Percentiles rank a stretch among this genome's conserved stretches.
Evolutionary conservation across 1,140 invertebrate genomes (phyloP).

Genomic region (Cydia fagiglandana): DNA sequence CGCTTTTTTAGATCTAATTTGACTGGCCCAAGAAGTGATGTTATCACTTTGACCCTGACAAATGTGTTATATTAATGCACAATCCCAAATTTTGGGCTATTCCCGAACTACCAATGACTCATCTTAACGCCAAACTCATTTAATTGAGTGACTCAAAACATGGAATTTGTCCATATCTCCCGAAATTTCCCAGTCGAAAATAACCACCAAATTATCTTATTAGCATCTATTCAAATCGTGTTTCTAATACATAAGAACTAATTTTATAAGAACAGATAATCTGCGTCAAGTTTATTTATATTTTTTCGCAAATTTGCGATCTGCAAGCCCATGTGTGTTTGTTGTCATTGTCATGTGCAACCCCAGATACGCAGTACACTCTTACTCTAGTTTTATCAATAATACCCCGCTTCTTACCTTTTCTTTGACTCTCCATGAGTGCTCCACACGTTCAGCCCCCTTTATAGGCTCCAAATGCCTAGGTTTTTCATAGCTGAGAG

Average conservation of each 20-base stretch:
- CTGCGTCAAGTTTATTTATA: slow-evolving; percentile 1
- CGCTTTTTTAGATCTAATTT: too few species aligned
- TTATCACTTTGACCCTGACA: too few species aligned
- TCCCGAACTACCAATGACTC: not conserved
- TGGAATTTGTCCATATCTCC: not conserved
- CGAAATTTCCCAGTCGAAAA: not conserved
- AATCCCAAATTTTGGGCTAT: not conserved
- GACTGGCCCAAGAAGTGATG: too few species aligned
- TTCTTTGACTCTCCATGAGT: slow-evolving; percentile 95
- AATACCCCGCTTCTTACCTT: slow-evolving; percentile 81
- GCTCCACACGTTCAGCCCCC: slow-evolving; percentile 85
- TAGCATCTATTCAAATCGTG: not conserved
- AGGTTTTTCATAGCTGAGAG: slow-evolving; percentile 84
- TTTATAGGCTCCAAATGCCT: slow-evolving; percentile 89
- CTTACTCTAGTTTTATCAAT: slow-evolving; percentile 36
- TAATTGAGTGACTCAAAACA: not conserved
- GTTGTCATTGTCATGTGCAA: slow-evolving; percentile 54
- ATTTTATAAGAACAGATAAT: not conserved
- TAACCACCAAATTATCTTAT: not conserved
- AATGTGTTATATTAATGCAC: not conserved
- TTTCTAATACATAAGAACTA: not conserved
- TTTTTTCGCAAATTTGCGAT: slow-evolving; percentile 5
- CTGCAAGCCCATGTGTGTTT: slow-evolving; percentile 64
- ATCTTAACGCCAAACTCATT: not conserved
- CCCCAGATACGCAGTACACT: slow-evolving; percentile 52